Percentiles rank a stretch among this genome's conserved stretches.
Conservation (phyloP, 2,113 vertebrate species). For the Sturnus vulgaris region DNA sequence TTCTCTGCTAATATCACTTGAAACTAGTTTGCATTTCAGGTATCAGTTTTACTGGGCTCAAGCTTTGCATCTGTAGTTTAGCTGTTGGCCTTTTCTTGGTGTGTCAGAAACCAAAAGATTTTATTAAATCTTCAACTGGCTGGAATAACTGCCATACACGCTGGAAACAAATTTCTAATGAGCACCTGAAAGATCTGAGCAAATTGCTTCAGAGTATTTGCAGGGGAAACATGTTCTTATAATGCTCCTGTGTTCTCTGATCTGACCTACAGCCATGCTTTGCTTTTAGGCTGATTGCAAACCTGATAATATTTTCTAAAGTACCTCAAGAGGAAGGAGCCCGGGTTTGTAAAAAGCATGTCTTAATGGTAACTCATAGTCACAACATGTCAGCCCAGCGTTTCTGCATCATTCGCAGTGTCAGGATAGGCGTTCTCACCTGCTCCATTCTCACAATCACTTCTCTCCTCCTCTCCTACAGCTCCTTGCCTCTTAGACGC, state of each 20-base stretch:
- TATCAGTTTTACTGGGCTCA: not conserved
- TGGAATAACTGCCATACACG: not conserved
- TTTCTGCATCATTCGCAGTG: not conserved
- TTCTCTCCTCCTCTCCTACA: not conserved
- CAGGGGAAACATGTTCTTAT: not conserved
- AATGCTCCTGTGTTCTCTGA: rapidly evolving
- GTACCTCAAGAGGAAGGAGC: not conserved
- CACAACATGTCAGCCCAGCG: not conserved
- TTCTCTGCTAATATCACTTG: not conserved
- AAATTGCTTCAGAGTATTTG: not conserved
- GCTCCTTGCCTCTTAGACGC: not conserved
- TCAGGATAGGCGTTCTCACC: slow-evolving; percentile 15
- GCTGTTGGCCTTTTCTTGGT: not conserved
- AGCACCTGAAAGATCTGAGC: not conserved
- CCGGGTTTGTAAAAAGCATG: not conserved
- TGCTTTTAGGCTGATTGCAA: slow-evolving; percentile 40
- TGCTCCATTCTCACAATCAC: not conserved
- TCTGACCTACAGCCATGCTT: not conserved
- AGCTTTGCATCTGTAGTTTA: not conserved
- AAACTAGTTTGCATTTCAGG: not conserved
- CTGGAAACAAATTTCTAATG: not conserved
- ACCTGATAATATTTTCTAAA: slow-evolving; percentile 32
- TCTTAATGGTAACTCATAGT: not conserved
- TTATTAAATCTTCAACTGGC: not conserved
- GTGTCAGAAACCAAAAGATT: not conserved